Base-by-base conservation (phyloP, 2,888 invertebrate species). In the Stenchaetothrips biformis region DNA sequence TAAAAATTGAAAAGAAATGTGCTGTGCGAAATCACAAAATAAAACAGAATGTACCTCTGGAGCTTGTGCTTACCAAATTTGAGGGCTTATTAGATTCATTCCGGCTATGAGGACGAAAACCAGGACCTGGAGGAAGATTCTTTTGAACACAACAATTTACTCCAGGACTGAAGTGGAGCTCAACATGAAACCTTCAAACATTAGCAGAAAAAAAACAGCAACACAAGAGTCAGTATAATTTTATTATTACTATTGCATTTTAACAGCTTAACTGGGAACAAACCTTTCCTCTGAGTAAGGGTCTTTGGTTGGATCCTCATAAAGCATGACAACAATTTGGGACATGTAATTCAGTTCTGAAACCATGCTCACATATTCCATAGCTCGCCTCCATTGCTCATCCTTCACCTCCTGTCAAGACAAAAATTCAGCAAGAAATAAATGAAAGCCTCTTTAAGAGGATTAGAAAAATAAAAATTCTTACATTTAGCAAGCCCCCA, bases 321-420 rank as follows among this genome's bases (percentile, higher is more conserved):
- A 99, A 0, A 98, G 88, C 97, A 99, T 97, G 48, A 99, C 96
- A 0, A 98, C 98, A 81, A 99, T 95, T 88, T 99, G 99, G 7
- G 98, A 98, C 96, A 99, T 97, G 88, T 99, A 99, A 89, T 99
- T 99, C 49, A 99, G 90, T 87, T 99, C 99, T 0, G 98, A 96
- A 8, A 99, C 98, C 91, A 96, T 96, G 27, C 95, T 95, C 47
- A 99, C 94, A 86, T 99, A 99, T 86, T 99, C 97, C 97, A 99
- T 97, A 0, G 99, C 99, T 82, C 98, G 91, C 18, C 95, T 92
- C 99, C 99, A 99, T 86, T 99, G 99, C 86, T 98, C 97, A 86
- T 99, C 99, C 84, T 92, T 95, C 49, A 92, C 86, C 74, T 92
- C 91, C 92, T 93, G 83, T 47, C 83, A 83, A 79, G 81, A 80